Evolutionary conservation across 2,113 vertebrate genomes (phyloP).

Genomic region (Rhinoderma darwinii): DNA sequence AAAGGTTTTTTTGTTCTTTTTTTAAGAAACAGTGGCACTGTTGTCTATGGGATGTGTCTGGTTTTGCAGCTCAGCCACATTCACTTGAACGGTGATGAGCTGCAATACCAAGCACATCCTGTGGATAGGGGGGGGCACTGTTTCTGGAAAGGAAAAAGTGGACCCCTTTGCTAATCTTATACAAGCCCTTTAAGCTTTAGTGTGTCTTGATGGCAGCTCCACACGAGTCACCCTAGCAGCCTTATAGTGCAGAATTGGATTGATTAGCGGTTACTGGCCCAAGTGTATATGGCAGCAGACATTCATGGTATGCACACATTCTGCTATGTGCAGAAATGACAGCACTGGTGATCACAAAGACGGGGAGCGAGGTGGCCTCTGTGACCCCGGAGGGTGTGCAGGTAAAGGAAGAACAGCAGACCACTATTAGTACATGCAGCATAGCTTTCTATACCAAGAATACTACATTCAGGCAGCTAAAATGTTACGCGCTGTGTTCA

Average conservation of each 20-base stretch:
- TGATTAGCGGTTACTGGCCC: background rate
- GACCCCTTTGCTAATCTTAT: no score
- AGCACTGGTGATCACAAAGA: background rate
- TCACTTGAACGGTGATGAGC: background rate
- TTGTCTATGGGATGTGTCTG: background rate
- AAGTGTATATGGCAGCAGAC: slow-evolving; percentile 19
- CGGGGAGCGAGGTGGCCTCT: background rate
- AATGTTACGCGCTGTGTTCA: background rate
- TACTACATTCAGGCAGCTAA: slow-evolving; percentile 17
- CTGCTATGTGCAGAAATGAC: background rate
- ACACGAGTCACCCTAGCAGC: background rate
- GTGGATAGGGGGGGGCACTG: background rate
- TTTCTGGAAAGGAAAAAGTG: no score
- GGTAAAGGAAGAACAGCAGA: background rate
- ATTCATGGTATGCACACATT: background rate
- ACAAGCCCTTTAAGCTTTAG: no score
- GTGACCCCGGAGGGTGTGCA: background rate
- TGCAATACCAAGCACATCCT: background rate
- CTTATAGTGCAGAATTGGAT: background rate
- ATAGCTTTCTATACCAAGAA: background rate
- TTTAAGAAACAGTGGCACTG: background rate
- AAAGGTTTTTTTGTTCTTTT: no score
- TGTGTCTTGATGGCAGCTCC: background rate
- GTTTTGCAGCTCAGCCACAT: background rate
- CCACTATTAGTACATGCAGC: slow-evolving; percentile 15